These are phyloP conservation scores for Cichlasoma orientale DNA, from an alignment of 2,797 vertebrate genomes.

Conservation along the genomic window DNA sequence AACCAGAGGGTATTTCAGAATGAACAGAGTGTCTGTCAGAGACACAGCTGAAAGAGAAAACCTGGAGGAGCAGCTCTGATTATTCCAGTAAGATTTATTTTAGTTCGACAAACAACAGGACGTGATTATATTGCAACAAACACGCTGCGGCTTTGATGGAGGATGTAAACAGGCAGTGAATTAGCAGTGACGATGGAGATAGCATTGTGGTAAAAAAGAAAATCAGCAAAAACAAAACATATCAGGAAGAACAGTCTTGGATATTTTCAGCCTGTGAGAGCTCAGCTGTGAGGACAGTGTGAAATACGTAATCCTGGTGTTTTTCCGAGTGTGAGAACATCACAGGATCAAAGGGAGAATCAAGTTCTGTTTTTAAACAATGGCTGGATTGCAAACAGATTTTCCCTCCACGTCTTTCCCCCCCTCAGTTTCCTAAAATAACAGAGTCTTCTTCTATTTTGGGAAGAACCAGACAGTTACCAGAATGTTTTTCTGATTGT, in stretches of 20 bases:
- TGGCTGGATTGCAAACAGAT: slow-evolving; percentile 28
- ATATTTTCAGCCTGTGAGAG: slow-evolving; percentile 43
- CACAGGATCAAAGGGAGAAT: slow-evolving; percentile 43
- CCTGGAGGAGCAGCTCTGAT: background rate
- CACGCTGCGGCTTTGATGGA: slow-evolving; percentile 19
- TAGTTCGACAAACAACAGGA: slow-evolving; percentile 48
- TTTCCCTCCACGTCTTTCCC: slow-evolving; percentile 33
- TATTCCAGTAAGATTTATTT: slow-evolving; percentile 51
- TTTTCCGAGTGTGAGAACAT: slow-evolving; percentile 54
- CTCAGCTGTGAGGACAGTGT: slow-evolving; percentile 14
- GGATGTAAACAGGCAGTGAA: slow-evolving; percentile 70
- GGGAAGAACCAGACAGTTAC: background rate
- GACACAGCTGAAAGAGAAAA: background rate
- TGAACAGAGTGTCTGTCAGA: background rate
- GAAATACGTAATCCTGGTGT: slow-evolving; percentile 25
- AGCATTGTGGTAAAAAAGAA: slow-evolving; percentile 36
- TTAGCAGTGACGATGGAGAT: slow-evolving; percentile 47
- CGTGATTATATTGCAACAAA: slow-evolving; percentile 29
- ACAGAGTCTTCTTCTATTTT: slow-evolving; percentile 1
- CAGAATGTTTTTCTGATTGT: background rate
- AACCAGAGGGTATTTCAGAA: background rate
- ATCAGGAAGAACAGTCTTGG: slow-evolving; percentile 40
- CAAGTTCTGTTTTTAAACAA: slow-evolving; percentile 45
- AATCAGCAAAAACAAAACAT: slow-evolving; percentile 32
- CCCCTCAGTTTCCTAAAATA: slow-evolving; percentile 30